These are phyloP conservation scores for Pseudococcus viburni DNA, from an alignment of 2,888 invertebrate species.

Conservation along the genomic window DNA sequence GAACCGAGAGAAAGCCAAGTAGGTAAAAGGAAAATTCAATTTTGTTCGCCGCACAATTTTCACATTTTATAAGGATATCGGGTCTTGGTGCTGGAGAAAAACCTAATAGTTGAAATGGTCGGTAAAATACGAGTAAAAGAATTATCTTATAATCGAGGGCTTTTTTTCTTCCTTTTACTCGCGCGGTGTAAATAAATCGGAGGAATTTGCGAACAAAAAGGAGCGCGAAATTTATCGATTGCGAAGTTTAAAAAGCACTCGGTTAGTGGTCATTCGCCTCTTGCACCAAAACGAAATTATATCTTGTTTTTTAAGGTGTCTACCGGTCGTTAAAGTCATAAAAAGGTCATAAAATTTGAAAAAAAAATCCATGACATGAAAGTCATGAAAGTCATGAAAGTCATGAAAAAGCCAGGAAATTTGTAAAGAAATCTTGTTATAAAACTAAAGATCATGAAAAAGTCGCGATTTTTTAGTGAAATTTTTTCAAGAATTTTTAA, in stretches of 20 bases:
- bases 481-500: too few relatives aligned
- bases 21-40: conserved; percentile 40
- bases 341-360: too few relatives aligned
- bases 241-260: neutral
- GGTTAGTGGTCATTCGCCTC: neutral
- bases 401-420: too few relatives aligned
- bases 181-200: neutral
- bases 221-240: conserved; percentile 10
- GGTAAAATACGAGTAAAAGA: conserved; percentile 51
- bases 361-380: too few relatives aligned
- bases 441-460: too few relatives aligned
- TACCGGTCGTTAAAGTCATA: too few relatives aligned
- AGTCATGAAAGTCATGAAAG: too few relatives aligned
- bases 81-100: neutral
- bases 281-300: neutral
- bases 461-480: too few relatives aligned
- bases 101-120: conserved; percentile 30
- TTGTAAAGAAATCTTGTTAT: too few relatives aligned
- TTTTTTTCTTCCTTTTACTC: neutral
- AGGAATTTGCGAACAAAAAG: neutral
- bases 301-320: neutral
- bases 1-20: neutral
- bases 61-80: conserved; percentile 48
- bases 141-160: neutral
- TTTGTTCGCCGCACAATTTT: conserved; percentile 27